Base-by-base conservation (phyloP, 1,140 invertebrate genomes). In the Stegodyphus mimosarum region DNA sequence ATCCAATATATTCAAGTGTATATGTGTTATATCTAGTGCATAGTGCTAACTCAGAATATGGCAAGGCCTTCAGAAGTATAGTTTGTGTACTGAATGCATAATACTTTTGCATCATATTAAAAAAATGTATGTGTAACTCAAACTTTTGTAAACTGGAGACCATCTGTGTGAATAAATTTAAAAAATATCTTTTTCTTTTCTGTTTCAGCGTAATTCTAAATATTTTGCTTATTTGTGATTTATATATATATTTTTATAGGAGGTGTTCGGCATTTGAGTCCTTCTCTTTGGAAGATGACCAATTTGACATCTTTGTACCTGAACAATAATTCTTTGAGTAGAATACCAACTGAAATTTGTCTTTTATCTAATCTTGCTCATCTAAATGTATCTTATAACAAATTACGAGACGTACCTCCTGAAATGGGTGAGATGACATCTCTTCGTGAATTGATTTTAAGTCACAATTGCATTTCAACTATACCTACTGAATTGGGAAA, bases 401-500 rank as follows among this genome's bases (percentile, higher is more conserved):
- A 98, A 92, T 92, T 99, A 84, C 93, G 96, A 86, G 96, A 94
- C 90, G 91, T 99, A 89, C 98, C 98, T 86, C 93, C 97, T 70
- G 97, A 99, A 92, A 93, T 99, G 69, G 98, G 98, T 86, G 97
- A 99, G 90, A 94, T 99, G 89, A 95, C 97, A 90, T 94, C 95
- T 90, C 93, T 99, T 88, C 95, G 96, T 91, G 98, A 99, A 92
- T 93, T 99, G 87, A 93, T 97, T 88, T 92, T 99, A 77, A 96
- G 96, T 91, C 95, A 99, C 92, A 99, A 99, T 92, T 95, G 94
- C 89, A 92, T 99, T 87, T 93, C 97, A 73, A 94, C 95, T 87
- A 92, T 99, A 89, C 98, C 98, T 5, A 99, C 96, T 91, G 98
- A 99, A 91, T 93, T 99, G 88, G 98, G 98, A 87, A 98, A 98